Conservation (phyloP, 2,888 invertebrate genomes). For the Lasiommata megera region DNA sequence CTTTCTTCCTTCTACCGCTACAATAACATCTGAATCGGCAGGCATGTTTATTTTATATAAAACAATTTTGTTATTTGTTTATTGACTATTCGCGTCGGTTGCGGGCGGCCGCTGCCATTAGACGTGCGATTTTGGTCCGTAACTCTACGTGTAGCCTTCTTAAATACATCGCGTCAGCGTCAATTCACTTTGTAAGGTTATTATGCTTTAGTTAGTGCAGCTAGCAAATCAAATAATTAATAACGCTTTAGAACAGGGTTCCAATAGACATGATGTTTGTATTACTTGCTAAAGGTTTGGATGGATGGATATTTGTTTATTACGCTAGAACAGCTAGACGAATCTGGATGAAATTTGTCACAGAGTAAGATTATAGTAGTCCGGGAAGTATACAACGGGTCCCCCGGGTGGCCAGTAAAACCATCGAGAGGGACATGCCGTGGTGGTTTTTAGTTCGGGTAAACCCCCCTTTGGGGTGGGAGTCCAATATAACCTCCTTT, state of each 20-base stretch:
- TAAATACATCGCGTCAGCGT: constrained; percentile 66
- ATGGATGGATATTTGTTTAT: no score
- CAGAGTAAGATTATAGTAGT: no score
- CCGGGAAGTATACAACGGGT: no score
- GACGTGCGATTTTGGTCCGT: constrained; percentile 61
- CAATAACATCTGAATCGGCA: constrained; percentile 70
- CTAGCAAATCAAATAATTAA: constrained; percentile 27
- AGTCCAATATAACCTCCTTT: no score
- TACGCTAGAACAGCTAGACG: no score
- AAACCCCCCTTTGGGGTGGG: no score
- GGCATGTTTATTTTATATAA: constrained; percentile 57
- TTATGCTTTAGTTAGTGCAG: constrained; percentile 32
- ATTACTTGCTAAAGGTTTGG: no score
- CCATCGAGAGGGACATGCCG: no score
- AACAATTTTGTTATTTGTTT: constrained; percentile 21
- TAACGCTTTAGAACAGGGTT: constrained; percentile 18
- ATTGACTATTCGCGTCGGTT: constrained; percentile 28
- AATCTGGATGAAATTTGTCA: no score
- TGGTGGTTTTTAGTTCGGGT: no score
- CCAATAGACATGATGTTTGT: background rate
- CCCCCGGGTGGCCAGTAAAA: no score
- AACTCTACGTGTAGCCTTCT: constrained; percentile 60
- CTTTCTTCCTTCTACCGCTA: constrained; percentile 53
- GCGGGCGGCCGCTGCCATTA: constrained; percentile 63
- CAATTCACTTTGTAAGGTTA: constrained; percentile 73